Percentiles rank a stretch among this genome's conserved stretches.
phyloP scores from a whole-genome alignment of 2,888 invertebrate genomes.

The Eupsilia transversa region DNA sequence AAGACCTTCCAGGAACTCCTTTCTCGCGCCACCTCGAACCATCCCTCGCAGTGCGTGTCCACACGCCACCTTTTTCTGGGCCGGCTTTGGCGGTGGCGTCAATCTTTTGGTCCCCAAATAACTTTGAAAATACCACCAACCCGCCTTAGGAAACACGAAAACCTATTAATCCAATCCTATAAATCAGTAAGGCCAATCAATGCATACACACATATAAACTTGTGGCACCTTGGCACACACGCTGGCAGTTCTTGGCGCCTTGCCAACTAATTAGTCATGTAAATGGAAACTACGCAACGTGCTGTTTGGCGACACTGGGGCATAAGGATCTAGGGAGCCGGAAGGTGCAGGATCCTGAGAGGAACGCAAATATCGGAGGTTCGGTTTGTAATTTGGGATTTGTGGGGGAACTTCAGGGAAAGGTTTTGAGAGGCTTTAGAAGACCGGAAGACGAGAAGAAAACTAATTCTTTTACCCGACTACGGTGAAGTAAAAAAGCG shows the following conservation, averaged over 20 bases:
- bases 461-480: too few species aligned
- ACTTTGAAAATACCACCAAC: neutral
- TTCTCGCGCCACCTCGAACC: too few species aligned
- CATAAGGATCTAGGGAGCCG: slow-evolving; percentile 26
- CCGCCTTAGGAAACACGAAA: neutral
- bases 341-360: slow-evolving; percentile 49
- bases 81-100: too few species aligned
- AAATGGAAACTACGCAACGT: slow-evolving; percentile 79
- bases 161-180: slow-evolving; percentile 30
- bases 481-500: too few species aligned
- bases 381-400: slow-evolving; percentile 20
- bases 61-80: too few species aligned
- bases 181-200: slow-evolving; percentile 62
- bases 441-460: too few species aligned
- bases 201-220: slow-evolving; percentile 41
- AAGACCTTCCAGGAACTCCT: too few species aligned
- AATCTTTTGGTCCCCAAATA: neutral
- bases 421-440: neutral
- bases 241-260: slow-evolving; percentile 51
- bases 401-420: neutral
- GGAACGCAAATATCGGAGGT: slow-evolving; percentile 29
- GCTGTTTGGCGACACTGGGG: slow-evolving; percentile 68
- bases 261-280: slow-evolving; percentile 84
- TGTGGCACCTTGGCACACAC: slow-evolving; percentile 49
- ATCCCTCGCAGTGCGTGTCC: too few species aligned